Evolutionary conservation across 2,797 vertebrate species (phyloP).

Genomic region (Valencia hispanica): DNA sequence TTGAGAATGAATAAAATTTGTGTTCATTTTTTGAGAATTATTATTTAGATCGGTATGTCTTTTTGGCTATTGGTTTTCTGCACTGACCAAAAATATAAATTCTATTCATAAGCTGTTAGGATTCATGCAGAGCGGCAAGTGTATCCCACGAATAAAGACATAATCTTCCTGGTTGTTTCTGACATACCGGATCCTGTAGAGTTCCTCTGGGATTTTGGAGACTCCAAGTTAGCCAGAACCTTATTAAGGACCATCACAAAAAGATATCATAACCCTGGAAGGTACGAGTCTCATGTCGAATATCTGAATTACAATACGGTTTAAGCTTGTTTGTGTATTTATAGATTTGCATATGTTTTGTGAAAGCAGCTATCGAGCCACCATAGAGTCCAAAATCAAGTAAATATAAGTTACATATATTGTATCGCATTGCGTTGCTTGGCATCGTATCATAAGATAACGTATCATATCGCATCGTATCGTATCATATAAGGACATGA

Average conservation of each 20-base stretch:
- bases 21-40: background rate
- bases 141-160: constrained; percentile 76
- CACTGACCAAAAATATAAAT: background rate
- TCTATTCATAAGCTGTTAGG: constrained; percentile 60
- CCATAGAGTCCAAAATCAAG: background rate
- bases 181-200: constrained; percentile 60
- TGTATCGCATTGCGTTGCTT: background rate
- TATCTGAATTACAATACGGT: background rate
- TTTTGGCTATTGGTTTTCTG: background rate
- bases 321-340: background rate
- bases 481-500: background rate
- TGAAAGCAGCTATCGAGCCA: background rate
- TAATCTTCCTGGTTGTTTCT: constrained; percentile 75
- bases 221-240: constrained; percentile 71
- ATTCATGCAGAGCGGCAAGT: constrained; percentile 75
- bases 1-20: no score
- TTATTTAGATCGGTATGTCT: background rate
- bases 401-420: background rate
- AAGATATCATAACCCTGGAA: constrained; percentile 72
- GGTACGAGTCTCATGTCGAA: constrained; percentile 55
- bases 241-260: constrained; percentile 70
- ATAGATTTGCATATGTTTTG: background rate
- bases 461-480: background rate
- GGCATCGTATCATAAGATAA: background rate
- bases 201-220: constrained; percentile 84